A percentile compares a stretch with the other conserved stretches of the same genome.
Conservation (phyloP, 2,113 vertebrate genomes). For the Dolichallabes microphthalmus region DNA sequence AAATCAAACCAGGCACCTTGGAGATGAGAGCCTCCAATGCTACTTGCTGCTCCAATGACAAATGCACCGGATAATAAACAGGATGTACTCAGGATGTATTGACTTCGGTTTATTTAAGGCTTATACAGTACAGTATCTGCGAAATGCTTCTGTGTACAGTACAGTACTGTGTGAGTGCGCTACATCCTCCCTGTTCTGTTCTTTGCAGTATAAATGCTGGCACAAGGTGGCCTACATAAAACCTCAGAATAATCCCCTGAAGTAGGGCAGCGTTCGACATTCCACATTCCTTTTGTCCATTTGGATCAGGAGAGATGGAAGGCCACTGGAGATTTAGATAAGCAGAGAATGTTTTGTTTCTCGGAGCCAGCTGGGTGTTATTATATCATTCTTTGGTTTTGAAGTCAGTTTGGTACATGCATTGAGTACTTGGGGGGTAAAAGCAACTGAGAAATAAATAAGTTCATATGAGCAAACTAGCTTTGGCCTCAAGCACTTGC, state of each 20-base stretch:
- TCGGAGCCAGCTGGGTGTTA: constrained; percentile 41
- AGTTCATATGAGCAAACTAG: neutral
- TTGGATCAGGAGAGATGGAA: constrained; percentile 56
- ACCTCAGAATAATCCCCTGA: constrained; percentile 69
- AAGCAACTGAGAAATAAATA: neutral
- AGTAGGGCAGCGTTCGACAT: constrained; percentile 68
- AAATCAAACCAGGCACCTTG: neutral
- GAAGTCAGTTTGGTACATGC: constrained; percentile 16
- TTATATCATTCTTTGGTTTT: constrained; percentile 38
- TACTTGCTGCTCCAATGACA: neutral
- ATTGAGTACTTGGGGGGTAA: neutral
- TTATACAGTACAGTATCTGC: neutral
- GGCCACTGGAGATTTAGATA: constrained; percentile 53
- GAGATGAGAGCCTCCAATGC: neutral
- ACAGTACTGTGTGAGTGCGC: neutral
- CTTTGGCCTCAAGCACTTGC: neutral
- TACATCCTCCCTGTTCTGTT: constrained; percentile 50
- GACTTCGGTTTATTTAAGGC: neutral
- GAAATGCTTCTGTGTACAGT: neutral
- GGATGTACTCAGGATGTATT: neutral
- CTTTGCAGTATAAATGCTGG: constrained; percentile 59
- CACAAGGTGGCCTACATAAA: constrained; percentile 67
- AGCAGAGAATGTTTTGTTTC: constrained; percentile 37
- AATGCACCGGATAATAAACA: neutral
- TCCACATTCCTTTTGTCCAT: constrained; percentile 65